A percentile compares a stretch with the other conserved stretches of the same genome.
Conservation (phyloP, 2,888 invertebrate species). For the Spilarctia lutea region DNA sequence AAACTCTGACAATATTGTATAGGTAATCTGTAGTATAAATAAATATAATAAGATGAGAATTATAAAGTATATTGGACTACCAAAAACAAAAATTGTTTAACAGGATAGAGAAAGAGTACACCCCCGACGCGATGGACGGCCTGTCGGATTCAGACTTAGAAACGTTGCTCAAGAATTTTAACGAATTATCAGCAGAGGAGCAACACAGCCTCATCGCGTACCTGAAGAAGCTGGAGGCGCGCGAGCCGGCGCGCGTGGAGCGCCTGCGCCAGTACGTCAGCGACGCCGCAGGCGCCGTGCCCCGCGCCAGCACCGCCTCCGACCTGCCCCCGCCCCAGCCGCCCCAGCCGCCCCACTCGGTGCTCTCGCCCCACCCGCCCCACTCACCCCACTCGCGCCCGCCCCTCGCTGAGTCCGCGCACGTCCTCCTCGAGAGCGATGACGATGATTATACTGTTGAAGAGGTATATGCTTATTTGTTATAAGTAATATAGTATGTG, state of each 20-base stretch:
- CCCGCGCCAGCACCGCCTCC: slow-evolving; percentile 13
- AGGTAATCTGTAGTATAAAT: no score
- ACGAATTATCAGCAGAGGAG: slow-evolving; percentile 92
- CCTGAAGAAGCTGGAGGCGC: slow-evolving; percentile 92
- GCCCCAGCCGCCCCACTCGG: slow-evolving; percentile 37
- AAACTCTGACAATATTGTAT: no score
- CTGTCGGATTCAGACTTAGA: slow-evolving; percentile 93
- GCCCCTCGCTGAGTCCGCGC: slow-evolving; percentile 10
- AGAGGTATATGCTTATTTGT: slow-evolving; percentile 80
- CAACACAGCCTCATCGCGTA: slow-evolving; percentile 94
- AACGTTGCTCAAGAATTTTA: slow-evolving; percentile 91
- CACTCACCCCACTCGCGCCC: slow-evolving; percentile 38
- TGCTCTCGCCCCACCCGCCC: slow-evolving; percentile 25
- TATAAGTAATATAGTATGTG: no score
- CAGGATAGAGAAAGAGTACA: slow-evolving; percentile 65
- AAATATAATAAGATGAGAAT: no score
- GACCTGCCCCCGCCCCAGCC: slow-evolving; percentile 16
- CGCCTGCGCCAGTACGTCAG: slow-evolving; percentile 92
- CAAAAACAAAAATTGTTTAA: slow-evolving; percentile 22
- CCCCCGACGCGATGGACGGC: slow-evolving; percentile 88
- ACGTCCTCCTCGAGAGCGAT: slow-evolving; percentile 83
- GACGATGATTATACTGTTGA: slow-evolving; percentile 94
- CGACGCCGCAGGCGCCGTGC: slow-evolving; percentile 54
- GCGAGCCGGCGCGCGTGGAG: slow-evolving; percentile 92
- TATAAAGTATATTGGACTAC: no score